A percentile compares a stretch with the other conserved stretches of the same genome.
phyloP scores from a whole-genome alignment of 2,888 invertebrate species.

The Crocallis elinguaria region DNA sequence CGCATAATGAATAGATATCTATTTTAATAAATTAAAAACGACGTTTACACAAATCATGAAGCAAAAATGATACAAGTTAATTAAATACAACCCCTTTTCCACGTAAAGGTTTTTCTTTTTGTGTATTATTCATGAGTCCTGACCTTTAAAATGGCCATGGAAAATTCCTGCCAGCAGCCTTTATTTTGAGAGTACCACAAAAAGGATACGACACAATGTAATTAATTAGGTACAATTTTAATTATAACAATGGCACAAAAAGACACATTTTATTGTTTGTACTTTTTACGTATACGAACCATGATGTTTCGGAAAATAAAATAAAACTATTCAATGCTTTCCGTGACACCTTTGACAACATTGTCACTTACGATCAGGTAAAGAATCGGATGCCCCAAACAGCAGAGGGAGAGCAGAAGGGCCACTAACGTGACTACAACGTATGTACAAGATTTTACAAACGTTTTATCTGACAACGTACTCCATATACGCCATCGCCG shows the following conservation, averaged over 20 bases:
- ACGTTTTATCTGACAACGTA: too few species aligned
- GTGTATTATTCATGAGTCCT: constrained; percentile 15
- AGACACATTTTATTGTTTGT: background rate
- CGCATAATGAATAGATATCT: background rate
- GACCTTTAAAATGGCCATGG: constrained; percentile 21
- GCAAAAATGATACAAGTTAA: background rate
- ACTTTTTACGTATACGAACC: background rate
- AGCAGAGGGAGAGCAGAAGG: too few species aligned
- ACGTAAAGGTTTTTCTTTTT: constrained; percentile 9
- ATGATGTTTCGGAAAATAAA: background rate
- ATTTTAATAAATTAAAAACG: background rate
- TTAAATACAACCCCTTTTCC: background rate
- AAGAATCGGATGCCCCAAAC: too few species aligned
- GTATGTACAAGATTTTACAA: too few species aligned
- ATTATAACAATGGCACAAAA: background rate
- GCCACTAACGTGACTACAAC: too few species aligned
- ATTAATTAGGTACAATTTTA: background rate
- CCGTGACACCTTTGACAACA: too few species aligned
- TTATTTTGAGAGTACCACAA: constrained; percentile 3
- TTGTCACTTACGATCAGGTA: too few species aligned
- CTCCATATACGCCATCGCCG: too few species aligned
- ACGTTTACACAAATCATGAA: background rate
- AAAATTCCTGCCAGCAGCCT: constrained; percentile 8
- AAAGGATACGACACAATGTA: background rate
- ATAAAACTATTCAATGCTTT: too few species aligned